Evolutionary conservation across 1,140 invertebrate species (phyloP).

Genomic region (Physella acuta): DNA sequence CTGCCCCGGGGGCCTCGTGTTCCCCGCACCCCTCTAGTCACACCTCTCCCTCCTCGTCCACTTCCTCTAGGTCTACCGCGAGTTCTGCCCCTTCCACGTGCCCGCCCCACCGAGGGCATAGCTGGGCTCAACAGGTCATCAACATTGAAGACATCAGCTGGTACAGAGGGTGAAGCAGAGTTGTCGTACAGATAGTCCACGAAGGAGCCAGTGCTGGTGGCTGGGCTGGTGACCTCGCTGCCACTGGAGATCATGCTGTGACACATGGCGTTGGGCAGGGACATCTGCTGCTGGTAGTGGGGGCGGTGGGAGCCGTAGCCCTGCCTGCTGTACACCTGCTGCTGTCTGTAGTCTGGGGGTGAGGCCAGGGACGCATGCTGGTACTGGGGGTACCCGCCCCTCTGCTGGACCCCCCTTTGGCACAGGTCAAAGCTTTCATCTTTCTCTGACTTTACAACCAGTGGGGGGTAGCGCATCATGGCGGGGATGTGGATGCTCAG

Average conservation of each 20-base stretch:
- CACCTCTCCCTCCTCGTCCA: conserved; percentile 19
- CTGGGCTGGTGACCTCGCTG: not conserved
- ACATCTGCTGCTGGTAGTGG: conserved; percentile 12
- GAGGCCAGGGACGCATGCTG: not conserved
- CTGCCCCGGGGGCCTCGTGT: conserved; percentile 5
- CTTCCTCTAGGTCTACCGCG: conserved; percentile 23
- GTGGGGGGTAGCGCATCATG: not conserved
- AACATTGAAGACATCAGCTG: not conserved
- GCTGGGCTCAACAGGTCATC: not conserved
- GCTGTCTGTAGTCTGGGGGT: not conserved
- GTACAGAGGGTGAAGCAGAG: conserved; percentile 10
- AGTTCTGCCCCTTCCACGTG: conserved; percentile 16
- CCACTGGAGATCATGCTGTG: not conserved
- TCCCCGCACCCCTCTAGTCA: conserved; percentile 7
- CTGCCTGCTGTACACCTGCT: conserved; percentile 14
- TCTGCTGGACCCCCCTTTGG: not conserved
- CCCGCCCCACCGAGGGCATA: not conserved
- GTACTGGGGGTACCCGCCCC: not conserved
- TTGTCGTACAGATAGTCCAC: conserved; percentile 21
- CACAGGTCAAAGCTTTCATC: not conserved
- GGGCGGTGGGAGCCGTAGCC: not conserved
- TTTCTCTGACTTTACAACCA: conserved; percentile 1
- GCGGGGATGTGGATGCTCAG: not conserved
- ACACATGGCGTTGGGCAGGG: not conserved
- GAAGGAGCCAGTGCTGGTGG: conserved; percentile 14